Evolutionary conservation across 2,888 invertebrate genomes (phyloP).

Genomic region (Pteria penguin): DNA sequence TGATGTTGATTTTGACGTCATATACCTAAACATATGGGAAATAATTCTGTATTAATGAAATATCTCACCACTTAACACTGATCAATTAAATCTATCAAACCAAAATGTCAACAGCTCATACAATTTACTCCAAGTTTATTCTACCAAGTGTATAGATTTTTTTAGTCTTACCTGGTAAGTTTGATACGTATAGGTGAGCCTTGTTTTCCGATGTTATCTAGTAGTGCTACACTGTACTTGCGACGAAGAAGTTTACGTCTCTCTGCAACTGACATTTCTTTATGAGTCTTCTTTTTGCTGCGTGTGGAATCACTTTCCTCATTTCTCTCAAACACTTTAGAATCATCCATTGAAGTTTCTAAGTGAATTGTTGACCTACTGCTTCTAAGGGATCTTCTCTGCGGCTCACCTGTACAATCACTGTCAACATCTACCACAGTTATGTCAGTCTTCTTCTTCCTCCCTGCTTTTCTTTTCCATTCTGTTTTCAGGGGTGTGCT

Average conservation of each 20-base stretch:
- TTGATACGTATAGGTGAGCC: conserved; percentile 64
- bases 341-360: too few species aligned
- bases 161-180: conserved; percentile 57
- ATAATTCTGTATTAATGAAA: too few species aligned
- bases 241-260: conserved; percentile 46
- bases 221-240: conserved; percentile 58
- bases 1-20: too few species aligned
- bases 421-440: not conserved
- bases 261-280: conserved; percentile 9
- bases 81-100: too few species aligned
- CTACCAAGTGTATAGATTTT: too few species aligned
- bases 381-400: not conserved
- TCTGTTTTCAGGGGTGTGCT: conserved; percentile 28
- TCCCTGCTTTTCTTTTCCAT: not conserved
- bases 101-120: too few species aligned
- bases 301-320: conserved; percentile 21
- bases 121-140: too few species aligned
- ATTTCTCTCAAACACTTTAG: not conserved
- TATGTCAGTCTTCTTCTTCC: not conserved
- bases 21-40: too few species aligned
- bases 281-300: conserved; percentile 1
- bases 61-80: too few species aligned
- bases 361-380: not conserved
- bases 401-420: not conserved
- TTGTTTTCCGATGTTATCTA: conserved; percentile 57